Evolutionary conservation across 1,140 invertebrate genomes (phyloP), one percentile per base, ranked within the genome.

Genomic region (Stegodyphus dumicola): DNA sequence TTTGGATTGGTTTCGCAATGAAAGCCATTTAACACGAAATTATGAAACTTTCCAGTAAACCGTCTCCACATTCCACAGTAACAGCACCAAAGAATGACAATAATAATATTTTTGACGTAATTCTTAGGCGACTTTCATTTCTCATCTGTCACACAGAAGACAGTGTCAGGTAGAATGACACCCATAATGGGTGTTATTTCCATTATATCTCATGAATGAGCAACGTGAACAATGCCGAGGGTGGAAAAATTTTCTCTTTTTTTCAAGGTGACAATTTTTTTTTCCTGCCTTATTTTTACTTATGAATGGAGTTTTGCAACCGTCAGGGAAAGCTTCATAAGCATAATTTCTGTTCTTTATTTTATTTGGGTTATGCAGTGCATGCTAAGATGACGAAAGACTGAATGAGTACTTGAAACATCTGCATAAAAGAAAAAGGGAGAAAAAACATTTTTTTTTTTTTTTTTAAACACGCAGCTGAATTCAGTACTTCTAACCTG

Each of bases 101-200:
- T 33, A 33, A 33, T 33, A 33, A 33, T 33, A 33, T 33, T 33
- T 33, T 33, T 33, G 33, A 33, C 33, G 33, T 33, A 33, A 33
- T 33, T 33, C 33, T 33, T 33, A 33, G 33, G 65, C 56, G 71
- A 64, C 60, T 69, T 52, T n/a, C 48, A 84, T 69, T 84, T 76
- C 81, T 84, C 81, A 84, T 84, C 81, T 84, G 76, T 84, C 81
- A 84, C 81, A n/a, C 13, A n/a, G 18, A 51, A 51, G 52, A 60
- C 52, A 83, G 15, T 75, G 69, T n/a, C 56, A 74, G 52, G 64
- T 60, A 74, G 54, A 56, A 18, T 15, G 7, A 67, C 81, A 84
- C 81, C 81, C 81, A 54, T 53, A 7, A 67, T 84, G 81, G 81
- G 81, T 84, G 81, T 84, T 73, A 77, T 76, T 49, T 66, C 56